Evolutionary conservation across 1,140 invertebrate species (phyloP), one percentile per base, ranked within the genome.

Genomic region (Aphidius ervi): DNA sequence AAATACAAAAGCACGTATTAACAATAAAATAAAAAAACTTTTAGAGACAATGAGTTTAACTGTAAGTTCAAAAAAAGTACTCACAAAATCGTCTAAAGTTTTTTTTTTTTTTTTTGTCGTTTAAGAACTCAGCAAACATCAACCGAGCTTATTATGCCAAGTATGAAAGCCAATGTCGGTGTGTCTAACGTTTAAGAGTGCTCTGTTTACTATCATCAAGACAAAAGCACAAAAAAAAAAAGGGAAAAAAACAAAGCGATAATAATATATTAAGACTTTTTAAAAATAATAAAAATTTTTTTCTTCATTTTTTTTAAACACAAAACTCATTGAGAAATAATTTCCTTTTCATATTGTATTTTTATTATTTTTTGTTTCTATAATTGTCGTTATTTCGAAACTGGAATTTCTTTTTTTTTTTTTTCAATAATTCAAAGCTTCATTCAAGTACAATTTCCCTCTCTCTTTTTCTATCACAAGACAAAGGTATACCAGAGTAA

Each of bases 51-150:
- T 64, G 66, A 63, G 40, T 60, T 31, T 47, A 39, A 47, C 20
- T 39, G 39, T 47, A 23, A 31, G 23, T 31, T 31, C 40, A 52
- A 46, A 56, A 39, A 58, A 67, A 58, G 40, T 41, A 46, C 52
- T 49, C 49, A 10, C 40, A 20, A 42, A 61, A 61, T 58, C 50
- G 23, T 49, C 54, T 50, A 53, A 31, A 31, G 23, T 31, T 31
- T 31, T 31, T 31, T 31, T 31, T 31, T 31, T 3, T 31, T 31
- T 31, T 31, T 42, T 60, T 65, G 61, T 62, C 62, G 67, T 68
- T 68, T 67, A 62, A 68, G 62, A 64, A 65, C 40, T 65, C 53
- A 62, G 59, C 67, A 70, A 70, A 70, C 67, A 70, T 67, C 63
- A 68, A 62, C 63, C 60, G 49, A 50, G 65, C 62, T 70, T 67